Conservation (phyloP, 37 sponge, comb jelly and placozoan species). For the Lycopodina hypogea region DNA sequence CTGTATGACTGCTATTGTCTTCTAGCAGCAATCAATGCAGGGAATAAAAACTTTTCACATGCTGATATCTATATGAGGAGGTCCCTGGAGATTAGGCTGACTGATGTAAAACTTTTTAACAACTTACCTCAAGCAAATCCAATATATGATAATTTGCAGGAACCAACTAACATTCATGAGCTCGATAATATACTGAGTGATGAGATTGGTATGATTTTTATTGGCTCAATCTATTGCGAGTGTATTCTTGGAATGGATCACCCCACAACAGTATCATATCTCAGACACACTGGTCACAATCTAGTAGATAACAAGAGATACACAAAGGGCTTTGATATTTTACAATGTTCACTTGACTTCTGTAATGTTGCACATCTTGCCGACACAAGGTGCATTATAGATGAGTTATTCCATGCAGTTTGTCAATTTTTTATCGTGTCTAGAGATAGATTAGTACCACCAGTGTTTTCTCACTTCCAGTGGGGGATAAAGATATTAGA, state of each 20-base stretch:
- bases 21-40: slow-evolving; percentile 58
- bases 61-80: slow-evolving; percentile 31
- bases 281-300: slow-evolving; percentile 77
- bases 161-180: slow-evolving; percentile 42
- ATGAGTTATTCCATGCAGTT: slow-evolving; percentile 66
- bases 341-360: slow-evolving; percentile 71
- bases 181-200: slow-evolving; percentile 30
- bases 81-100: slow-evolving; percentile 30
- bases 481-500: slow-evolving; percentile 75
- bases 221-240: slow-evolving; percentile 72
- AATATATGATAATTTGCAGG: slow-evolving; percentile 58
- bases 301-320: slow-evolving; percentile 49
- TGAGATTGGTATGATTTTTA: slow-evolving; percentile 42
- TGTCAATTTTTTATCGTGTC: slow-evolving; percentile 71
- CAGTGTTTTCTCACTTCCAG: slow-evolving; percentile 52
- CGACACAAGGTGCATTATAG: slow-evolving; percentile 71
- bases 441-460: slow-evolving; percentile 38
- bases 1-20: slow-evolving; percentile 77
- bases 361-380: slow-evolving; percentile 78
- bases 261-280: slow-evolving; percentile 78
- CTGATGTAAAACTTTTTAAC: neutral
- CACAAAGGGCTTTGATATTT: slow-evolving; percentile 63
- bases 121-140: slow-evolving; percentile 23
- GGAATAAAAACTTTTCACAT: slow-evolving; percentile 2
- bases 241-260: slow-evolving; percentile 74